These are phyloP conservation scores for Epirrhoe tristata DNA, from an alignment of 2,888 invertebrate genomes.

Conservation along the genomic window DNA sequence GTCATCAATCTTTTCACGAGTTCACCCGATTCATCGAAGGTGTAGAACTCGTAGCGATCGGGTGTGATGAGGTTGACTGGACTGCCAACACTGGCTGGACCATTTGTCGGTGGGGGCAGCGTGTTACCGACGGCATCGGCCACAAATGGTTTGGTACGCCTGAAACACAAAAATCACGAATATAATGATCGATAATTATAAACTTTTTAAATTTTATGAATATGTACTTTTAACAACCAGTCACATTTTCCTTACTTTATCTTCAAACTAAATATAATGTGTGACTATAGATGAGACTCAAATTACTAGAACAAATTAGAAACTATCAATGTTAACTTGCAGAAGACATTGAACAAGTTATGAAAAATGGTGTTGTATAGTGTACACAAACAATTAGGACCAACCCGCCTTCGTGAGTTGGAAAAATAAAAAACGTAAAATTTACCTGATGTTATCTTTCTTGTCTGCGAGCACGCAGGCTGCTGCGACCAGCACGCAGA, in stretches of 20 bases:
- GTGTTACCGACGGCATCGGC: conserved; percentile 89
- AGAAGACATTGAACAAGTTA: too few species aligned
- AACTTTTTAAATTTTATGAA: neutral
- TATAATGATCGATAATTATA: neutral
- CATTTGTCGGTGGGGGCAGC: conserved; percentile 86
- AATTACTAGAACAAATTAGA: too few species aligned
- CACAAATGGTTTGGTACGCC: conserved; percentile 84
- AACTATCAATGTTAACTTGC: too few species aligned
- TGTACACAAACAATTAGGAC: too few species aligned
- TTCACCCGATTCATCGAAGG: conserved; percentile 93
- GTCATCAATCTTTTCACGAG: conserved; percentile 94
- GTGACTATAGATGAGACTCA: too few species aligned
- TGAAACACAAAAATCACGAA: conserved; percentile 56
- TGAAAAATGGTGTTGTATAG: too few species aligned
- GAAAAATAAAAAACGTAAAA: too few species aligned
- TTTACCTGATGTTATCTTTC: conserved; percentile 53
- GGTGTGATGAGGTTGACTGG: conserved; percentile 92
- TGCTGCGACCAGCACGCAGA: conserved; percentile 62
- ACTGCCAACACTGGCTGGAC: conserved; percentile 89
- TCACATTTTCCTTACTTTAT: too few species aligned
- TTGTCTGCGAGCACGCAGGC: conserved; percentile 62
- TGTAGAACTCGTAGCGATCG: conserved; percentile 94
- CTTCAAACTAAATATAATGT: too few species aligned
- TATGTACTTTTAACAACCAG: too few species aligned
- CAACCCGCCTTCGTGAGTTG: too few species aligned